Evolutionary conservation across 1,140 invertebrate genomes (phyloP).

Genomic region (Chironomus tepperi): DNA sequence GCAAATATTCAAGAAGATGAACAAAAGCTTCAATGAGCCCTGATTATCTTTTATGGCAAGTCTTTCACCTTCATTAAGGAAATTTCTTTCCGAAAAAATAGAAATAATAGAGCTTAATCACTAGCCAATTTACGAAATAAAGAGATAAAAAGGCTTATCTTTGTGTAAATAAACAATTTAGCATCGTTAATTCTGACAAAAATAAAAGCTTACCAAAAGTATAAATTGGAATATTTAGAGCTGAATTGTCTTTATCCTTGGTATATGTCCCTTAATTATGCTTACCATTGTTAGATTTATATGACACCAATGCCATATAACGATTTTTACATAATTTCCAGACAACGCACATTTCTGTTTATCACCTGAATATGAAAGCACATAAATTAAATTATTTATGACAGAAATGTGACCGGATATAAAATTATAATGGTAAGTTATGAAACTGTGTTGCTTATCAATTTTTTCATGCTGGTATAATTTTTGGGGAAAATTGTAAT

Average conservation of each 20-base stretch:
- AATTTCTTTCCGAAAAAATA: no score
- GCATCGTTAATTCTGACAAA: no score
- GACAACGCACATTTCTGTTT: conserved; percentile 10
- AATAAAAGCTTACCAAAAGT: no score
- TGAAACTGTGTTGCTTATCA: not conserved
- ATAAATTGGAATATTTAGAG: no score
- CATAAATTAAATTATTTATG: conserved; percentile 24
- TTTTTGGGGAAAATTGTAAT: not conserved
- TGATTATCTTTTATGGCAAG: not conserved
- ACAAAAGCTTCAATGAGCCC: not conserved
- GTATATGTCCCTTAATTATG: no score
- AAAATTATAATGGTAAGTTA: conserved; percentile 18
- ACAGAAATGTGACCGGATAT: conserved; percentile 20
- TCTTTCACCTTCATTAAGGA: conserved; percentile 1
- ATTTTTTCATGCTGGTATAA: not conserved
- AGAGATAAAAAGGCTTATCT: no score
- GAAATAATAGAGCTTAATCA: no score
- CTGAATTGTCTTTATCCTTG: no score
- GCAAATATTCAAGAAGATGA: no score
- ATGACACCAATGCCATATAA: not conserved
- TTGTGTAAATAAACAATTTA: no score
- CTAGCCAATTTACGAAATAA: no score
- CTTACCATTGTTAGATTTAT: not conserved
- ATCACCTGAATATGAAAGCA: conserved; percentile 21
- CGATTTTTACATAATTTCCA: conserved; percentile 8